A percentile compares a stretch with the other conserved stretches of the same genome.
phyloP scores from a whole-genome alignment of 2,797 vertebrate species.

The Poecilia velifera region DNA sequence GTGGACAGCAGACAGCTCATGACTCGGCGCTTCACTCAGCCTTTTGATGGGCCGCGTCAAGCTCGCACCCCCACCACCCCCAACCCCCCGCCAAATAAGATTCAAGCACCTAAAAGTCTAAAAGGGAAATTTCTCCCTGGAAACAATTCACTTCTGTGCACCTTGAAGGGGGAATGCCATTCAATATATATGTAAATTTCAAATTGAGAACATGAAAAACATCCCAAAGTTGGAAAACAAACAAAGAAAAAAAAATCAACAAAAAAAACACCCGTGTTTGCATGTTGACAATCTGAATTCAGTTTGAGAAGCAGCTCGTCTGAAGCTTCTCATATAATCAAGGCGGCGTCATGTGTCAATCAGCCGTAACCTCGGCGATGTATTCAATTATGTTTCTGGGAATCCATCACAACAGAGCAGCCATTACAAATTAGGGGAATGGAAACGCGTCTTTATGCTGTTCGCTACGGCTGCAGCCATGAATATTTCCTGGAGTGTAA shows the following conservation, averaged over 20 bases:
- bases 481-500: constrained; percentile 14
- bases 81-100: constrained; percentile 18
- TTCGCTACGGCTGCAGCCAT: constrained; percentile 9
- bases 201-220: constrained; percentile 22
- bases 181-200: constrained; percentile 34
- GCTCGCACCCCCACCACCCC: constrained; percentile 16
- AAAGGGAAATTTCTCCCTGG: constrained; percentile 9
- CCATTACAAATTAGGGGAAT: constrained; percentile 35
- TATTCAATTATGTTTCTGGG: constrained; percentile 17
- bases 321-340: constrained; percentile 25
- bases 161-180: constrained; percentile 10
- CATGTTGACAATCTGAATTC: constrained; percentile 14
- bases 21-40: constrained; percentile 25
- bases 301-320: constrained; percentile 21
- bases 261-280: constrained; percentile 7
- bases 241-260: too few relatives aligned
- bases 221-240: constrained; percentile 8
- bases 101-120: constrained; percentile 29
- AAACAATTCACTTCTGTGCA: constrained; percentile 16
- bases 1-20: constrained; percentile 32
- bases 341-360: constrained; percentile 14
- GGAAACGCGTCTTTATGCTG: not conserved
- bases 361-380: constrained; percentile 14
- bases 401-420: constrained; percentile 37
- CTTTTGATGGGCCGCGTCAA: constrained; percentile 36